Evolutionary conservation across 2,888 invertebrate genomes (phyloP), one percentile per base, ranked within the genome.

Genomic region (Anthophora plumipes): DNA sequence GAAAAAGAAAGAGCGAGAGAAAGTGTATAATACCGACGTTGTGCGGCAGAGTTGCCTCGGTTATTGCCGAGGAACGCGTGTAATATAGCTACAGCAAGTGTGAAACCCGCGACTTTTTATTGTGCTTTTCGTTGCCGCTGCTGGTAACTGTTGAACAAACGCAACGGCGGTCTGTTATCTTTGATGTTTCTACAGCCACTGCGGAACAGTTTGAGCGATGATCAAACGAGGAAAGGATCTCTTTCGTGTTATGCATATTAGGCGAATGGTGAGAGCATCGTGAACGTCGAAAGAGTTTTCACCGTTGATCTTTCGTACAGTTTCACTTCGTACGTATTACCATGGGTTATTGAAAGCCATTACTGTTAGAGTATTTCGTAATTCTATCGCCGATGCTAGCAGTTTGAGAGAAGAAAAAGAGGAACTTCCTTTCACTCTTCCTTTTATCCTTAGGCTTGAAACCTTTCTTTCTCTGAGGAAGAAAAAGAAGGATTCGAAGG

Each of bases 21-120:
- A 3, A 39, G 66, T 20, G 75, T 66, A 60, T 77, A 66, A 75
- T 60, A 25, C 75, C 46, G 75, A 50, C 74, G 57, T 54, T 46
- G 68, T 31, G 60, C 64, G 31, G 60, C 64, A 31, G 8, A 31
- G 59, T 50, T 31, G 50, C 43, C n/a, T n/a, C 12, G 75, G 46
- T 77, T 66, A 77, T 60, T 60, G 60, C 76, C 37, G 22, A 20
- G 22, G 31, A n/a, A 20, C 17, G 12, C 43, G 75, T 17, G 46
- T 60, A 74, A 61, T 48, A 25, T 50, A 41, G 37, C 25, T 20
- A 17, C 1, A 37, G 46, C 20, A 67, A 61, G 60, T 31, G 75
- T 39, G 48, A 78, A 68, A 52, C 14, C 31, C 41, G 54, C 54
- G 46, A 48, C 46, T 68, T 68, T 76, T 78, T 68, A 78, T 68